Evolutionary conservation across 2,888 invertebrate species (phyloP).

Genomic region (Serripes groenlandicus): DNA sequence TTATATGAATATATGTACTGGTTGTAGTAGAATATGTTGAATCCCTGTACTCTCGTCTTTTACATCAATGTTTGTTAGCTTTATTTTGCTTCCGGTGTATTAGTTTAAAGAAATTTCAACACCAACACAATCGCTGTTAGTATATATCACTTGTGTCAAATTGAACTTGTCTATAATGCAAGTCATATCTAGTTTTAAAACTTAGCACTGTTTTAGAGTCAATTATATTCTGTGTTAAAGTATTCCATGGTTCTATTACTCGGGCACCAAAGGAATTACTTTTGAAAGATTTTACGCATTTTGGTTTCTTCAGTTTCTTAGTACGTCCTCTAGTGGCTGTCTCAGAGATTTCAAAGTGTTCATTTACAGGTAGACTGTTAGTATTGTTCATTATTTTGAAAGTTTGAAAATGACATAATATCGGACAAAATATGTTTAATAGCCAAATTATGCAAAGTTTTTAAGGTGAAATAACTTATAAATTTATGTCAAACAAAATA

Average conservation of each 20-base stretch:
- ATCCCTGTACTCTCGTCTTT: not conserved
- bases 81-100: not conserved
- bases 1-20: not conserved
- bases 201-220: not conserved
- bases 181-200: not conserved
- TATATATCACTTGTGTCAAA: not conserved
- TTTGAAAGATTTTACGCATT: too few relatives aligned
- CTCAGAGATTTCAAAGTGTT: not conserved
- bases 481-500: not conserved
- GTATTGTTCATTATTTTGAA: too few relatives aligned
- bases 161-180: not conserved
- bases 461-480: not conserved
- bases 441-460: not conserved
- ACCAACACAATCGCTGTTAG: not conserved
- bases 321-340: not conserved
- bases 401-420: too few relatives aligned
- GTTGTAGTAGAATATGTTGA: too few relatives aligned
- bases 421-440: not conserved
- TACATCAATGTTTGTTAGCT: not conserved
- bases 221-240: not conserved
- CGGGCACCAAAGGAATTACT: not conserved
- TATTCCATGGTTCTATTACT: not conserved
- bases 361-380: not conserved
- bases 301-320: too few relatives aligned
- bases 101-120: not conserved